These are phyloP conservation scores for Felis catus DNA, from an alignment of 2,113 vertebrate species.

Conservation along the genomic window DNA sequence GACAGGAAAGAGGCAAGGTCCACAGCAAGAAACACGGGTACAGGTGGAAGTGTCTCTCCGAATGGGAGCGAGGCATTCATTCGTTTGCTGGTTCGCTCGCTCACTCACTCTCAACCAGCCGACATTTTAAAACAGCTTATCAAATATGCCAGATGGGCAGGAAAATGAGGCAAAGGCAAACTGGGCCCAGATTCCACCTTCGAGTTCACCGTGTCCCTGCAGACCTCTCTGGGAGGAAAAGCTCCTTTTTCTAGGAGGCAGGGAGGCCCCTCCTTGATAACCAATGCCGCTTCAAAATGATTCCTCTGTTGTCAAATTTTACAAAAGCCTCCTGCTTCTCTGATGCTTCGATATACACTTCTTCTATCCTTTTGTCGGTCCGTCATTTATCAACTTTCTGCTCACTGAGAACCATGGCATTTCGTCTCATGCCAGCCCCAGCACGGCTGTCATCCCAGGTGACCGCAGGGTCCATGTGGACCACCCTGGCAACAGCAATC, in stretches of 20 bases:
- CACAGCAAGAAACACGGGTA: background rate
- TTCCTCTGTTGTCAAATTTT: background rate
- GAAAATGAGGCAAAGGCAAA: background rate
- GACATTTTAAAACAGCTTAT: background rate
- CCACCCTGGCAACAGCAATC: background rate
- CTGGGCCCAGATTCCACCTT: background rate
- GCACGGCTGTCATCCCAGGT: too few species aligned
- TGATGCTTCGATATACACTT: background rate
- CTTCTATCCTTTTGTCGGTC: background rate
- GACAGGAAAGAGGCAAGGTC: background rate
- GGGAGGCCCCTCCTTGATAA: too few species aligned
- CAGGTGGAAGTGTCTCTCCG: rapidly evolving
- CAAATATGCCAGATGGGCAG: background rate
- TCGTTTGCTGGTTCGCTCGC: background rate
- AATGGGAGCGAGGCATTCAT: background rate
- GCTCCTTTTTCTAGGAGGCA: background rate
- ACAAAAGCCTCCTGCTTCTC: background rate
- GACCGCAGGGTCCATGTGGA: rapidly evolving
- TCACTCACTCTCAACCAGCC: background rate
- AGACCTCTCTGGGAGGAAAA: background rate
- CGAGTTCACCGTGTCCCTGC: background rate
- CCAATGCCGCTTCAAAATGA: background rate
- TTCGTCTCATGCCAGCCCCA: background rate
- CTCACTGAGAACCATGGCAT: background rate
- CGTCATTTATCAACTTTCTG: background rate